A percentile compares a stretch with the other conserved stretches of the same genome.
phyloP scores from a whole-genome alignment of 2,888 invertebrate genomes.

The Chrysolina oricalcia region DNA sequence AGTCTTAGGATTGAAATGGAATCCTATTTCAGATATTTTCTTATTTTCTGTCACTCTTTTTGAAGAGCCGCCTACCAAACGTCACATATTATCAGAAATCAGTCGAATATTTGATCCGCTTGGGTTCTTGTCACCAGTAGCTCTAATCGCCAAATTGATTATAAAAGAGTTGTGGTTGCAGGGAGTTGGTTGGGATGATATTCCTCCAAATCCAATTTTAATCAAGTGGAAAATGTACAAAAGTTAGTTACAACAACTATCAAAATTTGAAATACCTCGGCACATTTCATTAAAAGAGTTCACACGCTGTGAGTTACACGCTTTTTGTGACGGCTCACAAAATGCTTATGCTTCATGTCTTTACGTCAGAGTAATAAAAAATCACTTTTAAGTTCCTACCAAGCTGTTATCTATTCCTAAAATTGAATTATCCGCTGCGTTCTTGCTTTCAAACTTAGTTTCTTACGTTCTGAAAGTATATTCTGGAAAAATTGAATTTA shows the following conservation, averaged over 20 bases:
- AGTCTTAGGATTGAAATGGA: constrained; percentile 23
- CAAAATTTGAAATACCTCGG: constrained; percentile 15
- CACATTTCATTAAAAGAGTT: background rate
- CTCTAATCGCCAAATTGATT: constrained; percentile 20
- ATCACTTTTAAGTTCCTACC: too few species aligned
- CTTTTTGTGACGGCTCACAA: constrained; percentile 26
- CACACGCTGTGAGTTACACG: constrained; percentile 18
- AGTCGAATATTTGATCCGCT: constrained; percentile 20
- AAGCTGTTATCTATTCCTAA: too few species aligned
- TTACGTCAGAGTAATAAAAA: too few species aligned
- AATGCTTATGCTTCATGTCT: too few species aligned
- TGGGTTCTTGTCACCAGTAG: too few species aligned
- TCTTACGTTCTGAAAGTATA: constrained; percentile 5
- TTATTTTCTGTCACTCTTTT: constrained; percentile 4
- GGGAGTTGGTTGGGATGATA: constrained; percentile 18
- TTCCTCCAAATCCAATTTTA: constrained; percentile 6
- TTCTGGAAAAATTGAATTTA: constrained; percentile 20
- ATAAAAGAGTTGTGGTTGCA: constrained; percentile 17
- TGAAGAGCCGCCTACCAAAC: background rate
- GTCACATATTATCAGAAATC: constrained; percentile 6
- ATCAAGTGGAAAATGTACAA: constrained; percentile 9
- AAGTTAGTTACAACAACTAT: constrained; percentile 15
- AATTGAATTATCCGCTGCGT: too few species aligned
- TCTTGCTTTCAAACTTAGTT: too few species aligned
- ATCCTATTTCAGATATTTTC: constrained; percentile 6